Percentiles rank a stretch among this genome's conserved stretches.
Evolutionary conservation across 92 coral and sea anemone species (phyloP).

Genomic region (Galaxea fascicularis): DNA sequence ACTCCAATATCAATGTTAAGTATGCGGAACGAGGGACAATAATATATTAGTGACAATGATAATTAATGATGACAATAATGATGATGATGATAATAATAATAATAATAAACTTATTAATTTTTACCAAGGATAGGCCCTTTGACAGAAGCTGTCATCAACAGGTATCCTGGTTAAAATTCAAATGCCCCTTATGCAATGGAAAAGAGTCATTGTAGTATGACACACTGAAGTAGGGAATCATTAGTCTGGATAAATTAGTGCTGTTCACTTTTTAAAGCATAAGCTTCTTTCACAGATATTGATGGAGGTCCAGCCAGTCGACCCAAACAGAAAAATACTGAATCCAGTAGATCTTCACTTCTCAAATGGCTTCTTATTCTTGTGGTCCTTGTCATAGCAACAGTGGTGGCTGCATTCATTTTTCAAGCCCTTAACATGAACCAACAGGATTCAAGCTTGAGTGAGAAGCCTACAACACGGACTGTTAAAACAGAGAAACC

Average conservation of each 20-base stretch:
- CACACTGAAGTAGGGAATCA: not conserved
- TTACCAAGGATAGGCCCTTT: too few relatives aligned
- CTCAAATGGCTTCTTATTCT: conserved; percentile 6
- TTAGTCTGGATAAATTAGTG: not conserved
- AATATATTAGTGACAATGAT: too few relatives aligned
- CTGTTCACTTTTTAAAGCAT: not conserved
- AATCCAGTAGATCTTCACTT: not conserved
- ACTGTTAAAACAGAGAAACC: conserved; percentile 3
- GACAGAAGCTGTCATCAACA: too few relatives aligned
- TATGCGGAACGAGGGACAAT: too few relatives aligned
- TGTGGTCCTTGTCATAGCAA: not conserved
- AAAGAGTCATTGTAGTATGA: too few relatives aligned
- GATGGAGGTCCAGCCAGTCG: not conserved
- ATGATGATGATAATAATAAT: too few relatives aligned
- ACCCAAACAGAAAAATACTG: not conserved
- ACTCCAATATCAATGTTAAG: too few relatives aligned
- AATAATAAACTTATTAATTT: too few relatives aligned
- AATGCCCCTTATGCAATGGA: too few relatives aligned
- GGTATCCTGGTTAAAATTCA: too few relatives aligned
- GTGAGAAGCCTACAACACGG: conserved; percentile 14
- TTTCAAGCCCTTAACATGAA: not conserved
- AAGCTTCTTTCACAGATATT: not conserved
- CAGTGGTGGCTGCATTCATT: not conserved
- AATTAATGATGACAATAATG: too few relatives aligned
- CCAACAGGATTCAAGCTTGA: conserved; percentile 4